phyloP scores from a whole-genome alignment of 2,797 vertebrate species.

The Intellagama lesueurii region DNA sequence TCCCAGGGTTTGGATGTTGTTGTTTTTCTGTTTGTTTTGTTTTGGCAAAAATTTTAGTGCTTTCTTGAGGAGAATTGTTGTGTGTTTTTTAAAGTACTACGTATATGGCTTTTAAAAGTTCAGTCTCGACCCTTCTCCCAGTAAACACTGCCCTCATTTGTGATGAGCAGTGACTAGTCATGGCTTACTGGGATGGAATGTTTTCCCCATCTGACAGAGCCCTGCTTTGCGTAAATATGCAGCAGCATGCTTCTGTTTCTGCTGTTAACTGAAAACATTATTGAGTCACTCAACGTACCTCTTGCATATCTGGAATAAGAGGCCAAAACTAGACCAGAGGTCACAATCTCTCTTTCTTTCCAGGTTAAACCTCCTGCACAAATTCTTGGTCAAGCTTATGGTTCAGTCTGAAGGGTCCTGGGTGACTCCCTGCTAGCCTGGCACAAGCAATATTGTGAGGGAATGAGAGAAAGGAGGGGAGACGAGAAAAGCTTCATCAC shows the following conservation, averaged over 20 bases:
- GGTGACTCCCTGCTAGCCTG: not conserved
- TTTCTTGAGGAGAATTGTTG: too few species aligned
- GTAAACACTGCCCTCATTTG: too few species aligned
- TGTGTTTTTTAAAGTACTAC: too few species aligned
- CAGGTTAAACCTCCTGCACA: not conserved
- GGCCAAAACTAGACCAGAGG: not conserved
- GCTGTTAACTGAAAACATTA: not conserved
- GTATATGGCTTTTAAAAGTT: too few species aligned
- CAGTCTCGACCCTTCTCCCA: too few species aligned
- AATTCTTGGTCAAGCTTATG: not conserved
- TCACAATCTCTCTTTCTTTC: not conserved
- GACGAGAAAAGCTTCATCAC: not conserved
- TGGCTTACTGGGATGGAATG: too few species aligned
- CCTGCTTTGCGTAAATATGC: not conserved
- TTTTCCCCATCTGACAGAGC: too few species aligned
- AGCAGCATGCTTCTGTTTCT: not conserved
- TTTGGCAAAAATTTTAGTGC: too few species aligned
- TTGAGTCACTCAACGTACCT: not conserved
- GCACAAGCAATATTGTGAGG: not conserved
- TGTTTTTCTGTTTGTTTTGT: too few species aligned
- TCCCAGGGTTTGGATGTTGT: too few species aligned
- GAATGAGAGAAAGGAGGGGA: too few species aligned
- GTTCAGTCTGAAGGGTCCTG: not conserved
- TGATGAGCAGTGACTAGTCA: too few species aligned
- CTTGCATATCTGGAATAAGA: not conserved